A percentile compares a stretch with the other conserved stretches of the same genome.
Conservation (phyloP, 2,113 vertebrate genomes). For the Microtus oregoni region DNA sequence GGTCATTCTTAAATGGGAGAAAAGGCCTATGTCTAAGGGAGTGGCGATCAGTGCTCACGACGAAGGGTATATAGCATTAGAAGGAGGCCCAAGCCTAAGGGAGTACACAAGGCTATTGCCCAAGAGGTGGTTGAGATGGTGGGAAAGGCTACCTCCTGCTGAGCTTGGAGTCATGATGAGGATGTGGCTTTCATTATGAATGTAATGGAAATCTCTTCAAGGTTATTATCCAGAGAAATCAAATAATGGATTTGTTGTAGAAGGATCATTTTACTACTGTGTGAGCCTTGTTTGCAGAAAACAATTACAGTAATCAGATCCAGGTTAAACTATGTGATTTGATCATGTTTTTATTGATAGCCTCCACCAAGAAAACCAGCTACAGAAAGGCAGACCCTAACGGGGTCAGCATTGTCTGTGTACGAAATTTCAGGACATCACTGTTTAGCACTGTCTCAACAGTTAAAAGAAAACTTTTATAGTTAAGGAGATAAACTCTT, state of each 20-base stretch:
- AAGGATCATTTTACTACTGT: neutral
- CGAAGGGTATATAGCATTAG: neutral
- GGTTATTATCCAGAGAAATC: neutral
- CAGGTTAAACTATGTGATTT: neutral
- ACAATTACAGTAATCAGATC: neutral
- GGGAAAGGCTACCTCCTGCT: neutral
- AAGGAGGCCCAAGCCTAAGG: neutral
- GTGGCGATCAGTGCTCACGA: neutral
- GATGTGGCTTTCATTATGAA: neutral
- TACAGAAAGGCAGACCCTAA: neutral
- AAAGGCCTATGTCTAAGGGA: neutral
- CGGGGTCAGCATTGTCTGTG: neutral
- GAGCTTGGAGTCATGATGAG: neutral
- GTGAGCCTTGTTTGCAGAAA: neutral
- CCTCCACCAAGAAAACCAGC: neutral
- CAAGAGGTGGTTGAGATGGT: neutral
- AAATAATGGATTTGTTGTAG: constrained; percentile 16
- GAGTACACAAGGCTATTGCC: neutral
- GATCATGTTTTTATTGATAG: neutral
- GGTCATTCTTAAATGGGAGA: neutral
- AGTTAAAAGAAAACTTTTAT: neutral
- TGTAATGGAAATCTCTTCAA: neutral
- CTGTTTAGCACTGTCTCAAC: neutral
- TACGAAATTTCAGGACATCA: neutral
- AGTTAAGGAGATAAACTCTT: neutral